Conservation (phyloP, 2,888 invertebrate genomes). For the Epirrhoe alternata region DNA sequence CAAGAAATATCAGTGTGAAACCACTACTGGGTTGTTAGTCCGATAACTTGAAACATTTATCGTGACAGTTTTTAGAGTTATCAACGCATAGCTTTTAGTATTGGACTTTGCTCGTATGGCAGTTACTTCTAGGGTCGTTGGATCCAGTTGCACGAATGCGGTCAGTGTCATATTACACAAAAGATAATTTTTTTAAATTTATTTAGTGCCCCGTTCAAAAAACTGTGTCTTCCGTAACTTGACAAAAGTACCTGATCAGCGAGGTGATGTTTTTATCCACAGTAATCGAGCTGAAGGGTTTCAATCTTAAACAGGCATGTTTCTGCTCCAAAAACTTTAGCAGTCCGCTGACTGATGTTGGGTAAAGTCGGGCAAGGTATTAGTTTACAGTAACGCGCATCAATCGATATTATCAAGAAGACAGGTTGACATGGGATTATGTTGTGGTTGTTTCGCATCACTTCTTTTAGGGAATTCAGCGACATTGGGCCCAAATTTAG, state of each 20-base stretch:
- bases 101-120: slow-evolving; percentile 47
- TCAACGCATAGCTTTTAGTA: slow-evolving; percentile 42
- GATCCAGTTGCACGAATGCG: slow-evolving; percentile 63
- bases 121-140: slow-evolving; percentile 49
- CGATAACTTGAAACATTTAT: slow-evolving; percentile 57
- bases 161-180: slow-evolving; percentile 77
- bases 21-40: slow-evolving; percentile 72
- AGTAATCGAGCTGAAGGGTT: slow-evolving; percentile 47
- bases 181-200: slow-evolving; percentile 72
- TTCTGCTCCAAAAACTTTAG: slow-evolving; percentile 42
- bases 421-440: slow-evolving; percentile 70
- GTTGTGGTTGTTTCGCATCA: slow-evolving; percentile 68
- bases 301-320: slow-evolving; percentile 55
- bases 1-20: slow-evolving; percentile 72
- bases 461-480: slow-evolving; percentile 62
- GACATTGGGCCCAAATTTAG: slow-evolving; percentile 35
- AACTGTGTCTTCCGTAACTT: slow-evolving; percentile 75
- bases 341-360: slow-evolving; percentile 55
- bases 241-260: slow-evolving; percentile 73
- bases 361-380: slow-evolving; percentile 60
- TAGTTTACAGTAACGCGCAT: slow-evolving; percentile 68
- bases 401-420: slow-evolving; percentile 66
- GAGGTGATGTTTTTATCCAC: slow-evolving; percentile 47
- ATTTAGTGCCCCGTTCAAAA: slow-evolving; percentile 76
- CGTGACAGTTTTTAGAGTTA: slow-evolving; percentile 47